These are phyloP conservation scores for Poecilia gillii DNA, from an alignment of 2,797 vertebrate species.

Conservation along the genomic window DNA sequence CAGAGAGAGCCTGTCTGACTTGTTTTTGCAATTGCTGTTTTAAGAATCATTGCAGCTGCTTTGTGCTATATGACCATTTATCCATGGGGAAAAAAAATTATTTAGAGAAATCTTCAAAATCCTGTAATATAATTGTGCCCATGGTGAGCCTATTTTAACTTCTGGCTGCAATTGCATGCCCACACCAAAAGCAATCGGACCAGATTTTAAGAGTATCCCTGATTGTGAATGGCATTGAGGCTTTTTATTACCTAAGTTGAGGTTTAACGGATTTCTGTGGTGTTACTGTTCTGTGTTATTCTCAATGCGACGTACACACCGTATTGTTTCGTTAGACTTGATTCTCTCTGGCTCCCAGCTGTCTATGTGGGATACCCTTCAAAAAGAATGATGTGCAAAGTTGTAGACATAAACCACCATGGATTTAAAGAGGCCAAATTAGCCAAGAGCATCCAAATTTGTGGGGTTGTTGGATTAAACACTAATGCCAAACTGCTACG, in stretches of 20 bases:
- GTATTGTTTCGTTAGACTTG: background rate
- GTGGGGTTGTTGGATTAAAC: slow-evolving; percentile 35
- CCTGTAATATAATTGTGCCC: background rate
- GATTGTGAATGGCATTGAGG: background rate
- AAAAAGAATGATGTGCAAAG: slow-evolving; percentile 16
- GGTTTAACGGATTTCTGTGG: background rate
- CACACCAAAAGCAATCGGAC: background rate
- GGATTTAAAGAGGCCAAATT: slow-evolving; percentile 24
- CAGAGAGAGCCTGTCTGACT: background rate
- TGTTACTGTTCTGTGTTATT: background rate
- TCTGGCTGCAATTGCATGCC: background rate
- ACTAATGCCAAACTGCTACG: slow-evolving; percentile 34
- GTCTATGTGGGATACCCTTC: slow-evolving; percentile 25
- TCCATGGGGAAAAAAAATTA: background rate
- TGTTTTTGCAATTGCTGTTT: background rate
- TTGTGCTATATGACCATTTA: background rate
- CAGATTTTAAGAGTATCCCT: background rate
- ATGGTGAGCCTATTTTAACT: background rate
- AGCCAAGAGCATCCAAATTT: slow-evolving; percentile 35
- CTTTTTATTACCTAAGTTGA: background rate
- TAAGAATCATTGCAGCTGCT: background rate
- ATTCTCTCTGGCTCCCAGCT: slow-evolving; percentile 1
- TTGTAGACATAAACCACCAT: slow-evolving; percentile 19
- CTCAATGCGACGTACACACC: background rate
- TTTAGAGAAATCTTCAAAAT: background rate